phyloP scores from a whole-genome alignment of 2,888 invertebrate species.

The Cotesia congregata region DNA sequence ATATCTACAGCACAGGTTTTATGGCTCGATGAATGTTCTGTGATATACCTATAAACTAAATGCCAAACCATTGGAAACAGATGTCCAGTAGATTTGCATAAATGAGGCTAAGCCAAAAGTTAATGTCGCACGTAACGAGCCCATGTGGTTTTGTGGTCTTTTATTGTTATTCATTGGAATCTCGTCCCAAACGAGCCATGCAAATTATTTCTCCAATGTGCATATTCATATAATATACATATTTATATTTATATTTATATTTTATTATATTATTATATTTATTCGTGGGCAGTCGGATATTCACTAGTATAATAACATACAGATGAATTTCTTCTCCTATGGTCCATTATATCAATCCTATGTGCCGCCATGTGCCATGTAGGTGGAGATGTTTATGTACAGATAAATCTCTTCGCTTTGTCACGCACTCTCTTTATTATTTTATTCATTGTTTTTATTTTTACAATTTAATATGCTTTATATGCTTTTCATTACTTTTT shows the following conservation, averaged over 20 bases:
- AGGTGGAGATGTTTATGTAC: conserved; percentile 35
- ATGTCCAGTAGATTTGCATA: conserved; percentile 63
- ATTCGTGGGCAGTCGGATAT: conserved; percentile 28
- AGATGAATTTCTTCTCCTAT: conserved; percentile 37
- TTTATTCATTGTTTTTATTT: background rate
- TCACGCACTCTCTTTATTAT: conserved; percentile 10
- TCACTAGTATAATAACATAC: conserved; percentile 26
- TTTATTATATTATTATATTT: conserved; percentile 17
- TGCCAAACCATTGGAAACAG: conserved; percentile 54
- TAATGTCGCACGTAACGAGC: conserved; percentile 57
- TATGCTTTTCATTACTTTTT: background rate
- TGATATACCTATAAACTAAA: conserved; percentile 14
- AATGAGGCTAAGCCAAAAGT: conserved; percentile 59
- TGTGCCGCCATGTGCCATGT: conserved; percentile 24
- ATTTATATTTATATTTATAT: conserved; percentile 1
- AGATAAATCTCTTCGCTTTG: conserved; percentile 33
- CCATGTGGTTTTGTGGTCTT: conserved; percentile 42
- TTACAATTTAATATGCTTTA: background rate
- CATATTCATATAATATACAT: conserved; percentile 14
- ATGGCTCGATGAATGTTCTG: conserved; percentile 41
- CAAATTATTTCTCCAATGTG: conserved; percentile 54
- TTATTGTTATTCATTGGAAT: conserved; percentile 58
- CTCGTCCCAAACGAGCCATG: conserved; percentile 51
- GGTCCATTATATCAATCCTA: conserved; percentile 28
- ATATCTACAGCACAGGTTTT: conserved; percentile 22